Conservation (phyloP, 2,113 vertebrate species). For the Coregonus clupeaformis region DNA sequence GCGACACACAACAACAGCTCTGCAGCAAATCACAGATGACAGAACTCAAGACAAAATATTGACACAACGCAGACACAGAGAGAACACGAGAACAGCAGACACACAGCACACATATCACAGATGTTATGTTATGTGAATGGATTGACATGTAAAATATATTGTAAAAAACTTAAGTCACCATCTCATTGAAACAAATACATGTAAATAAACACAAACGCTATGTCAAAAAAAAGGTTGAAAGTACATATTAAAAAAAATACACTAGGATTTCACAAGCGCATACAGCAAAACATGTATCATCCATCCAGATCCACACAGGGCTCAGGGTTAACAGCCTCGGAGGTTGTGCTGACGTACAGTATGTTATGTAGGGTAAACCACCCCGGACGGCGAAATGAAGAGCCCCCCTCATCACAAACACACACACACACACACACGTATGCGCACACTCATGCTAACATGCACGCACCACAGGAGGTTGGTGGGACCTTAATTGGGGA, state of each 20-base stretch:
- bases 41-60: conserved; percentile 44
- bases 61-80: conserved; percentile 15
- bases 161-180: background rate
- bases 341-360: conserved; percentile 43
- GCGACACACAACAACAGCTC: conserved; percentile 9
- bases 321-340: background rate
- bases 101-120: background rate
- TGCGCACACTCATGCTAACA: background rate
- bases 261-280: background rate
- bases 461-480: no score
- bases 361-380: conserved; percentile 36
- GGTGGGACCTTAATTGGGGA: no score
- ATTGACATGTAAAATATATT: no score
- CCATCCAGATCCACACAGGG: background rate
- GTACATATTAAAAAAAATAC: no score
- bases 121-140: no score
- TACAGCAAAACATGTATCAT: background rate
- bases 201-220: background rate
- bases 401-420: no score
- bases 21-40: conserved; percentile 22
- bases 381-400: conserved; percentile 28
- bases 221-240: background rate
- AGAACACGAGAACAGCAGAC: background rate
- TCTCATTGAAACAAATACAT: background rate
- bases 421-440: background rate